These are phyloP conservation scores for Emydoidea blandingii DNA, from an alignment of 2,797 vertebrate genomes.

Conservation along the genomic window DNA sequence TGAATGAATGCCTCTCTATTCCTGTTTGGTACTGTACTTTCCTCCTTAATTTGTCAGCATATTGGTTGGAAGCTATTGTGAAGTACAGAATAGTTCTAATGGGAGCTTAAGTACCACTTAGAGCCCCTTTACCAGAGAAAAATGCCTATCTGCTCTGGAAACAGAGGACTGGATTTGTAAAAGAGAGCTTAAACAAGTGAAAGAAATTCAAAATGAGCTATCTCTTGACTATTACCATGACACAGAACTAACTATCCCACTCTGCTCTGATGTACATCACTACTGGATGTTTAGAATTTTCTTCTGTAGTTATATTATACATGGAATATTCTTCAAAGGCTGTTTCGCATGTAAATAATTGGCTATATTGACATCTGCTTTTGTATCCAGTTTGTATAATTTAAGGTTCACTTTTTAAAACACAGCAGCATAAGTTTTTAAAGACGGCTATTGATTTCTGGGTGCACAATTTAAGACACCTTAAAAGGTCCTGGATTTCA, in stretches of 20 bases:
- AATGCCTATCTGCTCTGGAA: not conserved
- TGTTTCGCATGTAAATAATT: not conserved
- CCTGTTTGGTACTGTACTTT: not conserved
- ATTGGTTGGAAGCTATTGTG: not conserved
- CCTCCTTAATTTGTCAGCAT: not conserved
- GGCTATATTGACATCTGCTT: not conserved
- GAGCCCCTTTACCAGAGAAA: not conserved
- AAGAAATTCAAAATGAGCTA: not conserved
- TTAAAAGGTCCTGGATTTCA: not conserved
- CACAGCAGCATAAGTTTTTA: not conserved
- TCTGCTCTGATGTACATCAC: not conserved
- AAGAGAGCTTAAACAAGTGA: not conserved
- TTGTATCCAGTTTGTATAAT: not conserved
- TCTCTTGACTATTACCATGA: not conserved
- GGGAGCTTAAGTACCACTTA: slow-evolving; percentile 8
- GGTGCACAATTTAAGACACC: not conserved
- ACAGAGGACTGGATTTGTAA: not conserved
- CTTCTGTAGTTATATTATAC: not conserved
- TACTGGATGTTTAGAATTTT: not conserved
- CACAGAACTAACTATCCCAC: not conserved
- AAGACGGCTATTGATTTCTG: not conserved
- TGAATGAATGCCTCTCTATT: not conserved
- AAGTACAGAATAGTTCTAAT: slow-evolving; percentile 38
- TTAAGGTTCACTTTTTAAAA: not conserved
- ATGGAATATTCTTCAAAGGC: not conserved